Base-by-base conservation (phyloP, 64 coral and sea anemone genomes). In the Montipora sp. region DNA sequence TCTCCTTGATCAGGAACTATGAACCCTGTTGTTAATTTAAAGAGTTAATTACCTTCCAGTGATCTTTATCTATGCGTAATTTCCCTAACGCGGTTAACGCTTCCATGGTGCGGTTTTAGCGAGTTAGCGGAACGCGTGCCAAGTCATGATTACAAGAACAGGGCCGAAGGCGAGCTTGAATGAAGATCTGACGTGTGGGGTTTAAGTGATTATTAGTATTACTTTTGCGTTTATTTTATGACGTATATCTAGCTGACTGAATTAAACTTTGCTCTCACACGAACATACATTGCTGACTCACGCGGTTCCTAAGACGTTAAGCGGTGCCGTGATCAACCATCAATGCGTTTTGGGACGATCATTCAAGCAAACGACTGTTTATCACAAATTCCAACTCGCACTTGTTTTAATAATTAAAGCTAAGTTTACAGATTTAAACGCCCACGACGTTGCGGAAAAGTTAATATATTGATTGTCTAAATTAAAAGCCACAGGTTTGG, bases 401-500 rank as follows among this genome's bases (percentile, higher is more conserved):
- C 46, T 47, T 15, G 46, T 48, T 78, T 49, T 78, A 7, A 15
- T 48, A 49, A 78, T 78, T 78, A 78, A 78, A 18, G 14, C 75
- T 48, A 15, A 48, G 14, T 1, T 78, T 18, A 78, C 22, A 50
- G 47, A 78, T 47, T 4, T n/a, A 70, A 71, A 68, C 66, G 8
- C 16, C 45, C 61, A 22, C 60, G 71, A 19, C 8, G 49, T 83
- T 85, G 65, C 82, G 61, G 61, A 85, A 72, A 23, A 85, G 47
- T 19, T 1, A 57, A 50, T 20, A 85, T 85, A 85, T 85, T 85
- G 63, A 50, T 85, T 48, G 18, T 71, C 82, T 85, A 23, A 85
- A 20, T 9, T 71, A 0, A 45, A 70, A 14, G 36, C 44, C 46
- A 8, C 63, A 71, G 12, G 70, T 68, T 20, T 63, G 22, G 80